A percentile compares a stretch with the other conserved stretches of the same genome.
Evolutionary conservation across 2,888 invertebrate genomes (phyloP).

Genomic region (Cistogaster globosa): DNA sequence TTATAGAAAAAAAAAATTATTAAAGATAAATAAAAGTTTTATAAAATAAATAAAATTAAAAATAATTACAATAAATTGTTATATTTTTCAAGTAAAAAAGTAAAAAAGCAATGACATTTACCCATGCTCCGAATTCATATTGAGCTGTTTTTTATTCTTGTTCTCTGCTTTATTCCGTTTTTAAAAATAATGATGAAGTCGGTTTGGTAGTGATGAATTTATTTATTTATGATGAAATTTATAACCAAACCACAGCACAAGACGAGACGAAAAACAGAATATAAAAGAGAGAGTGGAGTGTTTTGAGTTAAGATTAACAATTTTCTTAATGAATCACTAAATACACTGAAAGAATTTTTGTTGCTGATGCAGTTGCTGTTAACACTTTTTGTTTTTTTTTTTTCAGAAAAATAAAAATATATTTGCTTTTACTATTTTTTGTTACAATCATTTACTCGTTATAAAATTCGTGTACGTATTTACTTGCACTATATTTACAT

Average conservation of each 20-base stretch:
- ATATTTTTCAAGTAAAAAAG: constrained; percentile 39
- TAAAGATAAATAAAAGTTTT: not conserved
- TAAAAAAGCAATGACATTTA: constrained; percentile 74
- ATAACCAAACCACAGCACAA: constrained; percentile 34
- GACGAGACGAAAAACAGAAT: constrained; percentile 5
- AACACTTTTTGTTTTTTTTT: constrained; percentile 14
- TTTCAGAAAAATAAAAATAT: not conserved
- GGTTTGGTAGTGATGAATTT: constrained; percentile 43
- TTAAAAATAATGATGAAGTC: constrained; percentile 33
- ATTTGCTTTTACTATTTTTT: constrained; percentile 6
- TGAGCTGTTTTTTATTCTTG: constrained; percentile 75
- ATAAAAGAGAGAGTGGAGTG: constrained; percentile 3
- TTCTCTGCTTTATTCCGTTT: constrained; percentile 38
- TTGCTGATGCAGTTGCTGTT: not conserved
- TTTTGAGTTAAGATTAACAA: constrained; percentile 14
- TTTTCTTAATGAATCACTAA: constrained; percentile 57
- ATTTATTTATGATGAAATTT: constrained; percentile 55
- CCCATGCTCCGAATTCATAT: constrained; percentile 83
- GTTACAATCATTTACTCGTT: not conserved
- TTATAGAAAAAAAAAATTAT: not conserved
- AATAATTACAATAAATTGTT: constrained; percentile 6
- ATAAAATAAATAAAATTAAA: constrained; percentile 6
- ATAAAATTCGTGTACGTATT: too few species aligned
- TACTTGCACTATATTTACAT: not conserved
- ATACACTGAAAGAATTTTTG: constrained; percentile 6